phyloP scores from a whole-genome alignment of 2,888 invertebrate genomes.

The Cerastis rubricosa region DNA sequence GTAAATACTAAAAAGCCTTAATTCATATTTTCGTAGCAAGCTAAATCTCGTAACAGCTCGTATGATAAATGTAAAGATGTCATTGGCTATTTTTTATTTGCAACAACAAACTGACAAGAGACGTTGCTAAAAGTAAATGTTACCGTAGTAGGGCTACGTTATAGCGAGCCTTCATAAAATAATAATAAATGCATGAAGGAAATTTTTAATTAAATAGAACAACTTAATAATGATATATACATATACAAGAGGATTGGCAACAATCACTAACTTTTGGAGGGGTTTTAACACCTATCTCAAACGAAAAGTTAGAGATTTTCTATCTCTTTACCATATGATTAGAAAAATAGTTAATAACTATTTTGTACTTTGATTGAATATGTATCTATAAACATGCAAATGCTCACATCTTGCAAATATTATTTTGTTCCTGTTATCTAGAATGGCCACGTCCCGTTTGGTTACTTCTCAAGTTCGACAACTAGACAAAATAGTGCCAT shows the following conservation, averaged over 20 bases:
- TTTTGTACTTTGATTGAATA: neutral
- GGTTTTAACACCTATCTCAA: neutral
- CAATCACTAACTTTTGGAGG: neutral
- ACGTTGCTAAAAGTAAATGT: neutral
- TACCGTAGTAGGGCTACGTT: neutral
- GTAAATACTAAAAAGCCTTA: neutral
- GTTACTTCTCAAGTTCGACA: too few relatives aligned
- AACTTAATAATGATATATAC: too few relatives aligned
- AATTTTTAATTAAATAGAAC: neutral
- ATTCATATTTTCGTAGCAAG: neutral
- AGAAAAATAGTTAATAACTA: neutral
- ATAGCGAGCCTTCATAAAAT: neutral
- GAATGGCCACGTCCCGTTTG: too few relatives aligned
- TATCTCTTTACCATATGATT: neutral
- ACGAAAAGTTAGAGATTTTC: neutral
- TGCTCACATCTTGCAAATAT: neutral
- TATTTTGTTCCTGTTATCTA: neutral
- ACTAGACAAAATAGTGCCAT: too few relatives aligned
- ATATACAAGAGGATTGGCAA: too few relatives aligned
- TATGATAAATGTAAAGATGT: neutral
- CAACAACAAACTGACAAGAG: too few relatives aligned
- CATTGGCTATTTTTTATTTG: neutral
- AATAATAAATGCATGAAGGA: neutral
- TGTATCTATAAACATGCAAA: neutral
- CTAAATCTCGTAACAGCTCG: too few relatives aligned